Evolutionary conservation across 2,888 invertebrate species (phyloP).

Genomic region (Neoscelio sp.): DNA sequence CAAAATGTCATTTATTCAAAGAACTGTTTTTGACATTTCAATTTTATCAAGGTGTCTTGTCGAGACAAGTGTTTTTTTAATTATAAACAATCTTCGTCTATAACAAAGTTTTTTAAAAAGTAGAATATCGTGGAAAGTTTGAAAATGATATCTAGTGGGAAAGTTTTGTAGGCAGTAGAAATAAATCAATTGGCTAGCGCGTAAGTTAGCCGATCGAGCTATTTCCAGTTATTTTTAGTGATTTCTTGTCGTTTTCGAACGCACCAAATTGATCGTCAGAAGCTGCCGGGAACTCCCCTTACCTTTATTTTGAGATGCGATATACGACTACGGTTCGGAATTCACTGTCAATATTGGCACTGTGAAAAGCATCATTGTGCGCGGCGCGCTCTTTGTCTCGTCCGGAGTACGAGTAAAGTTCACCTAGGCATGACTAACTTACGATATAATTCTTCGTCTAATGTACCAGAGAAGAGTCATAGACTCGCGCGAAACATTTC

Average conservation of each 20-base stretch:
- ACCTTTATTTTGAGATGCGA: conserved; percentile 64
- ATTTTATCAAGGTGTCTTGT: too few species aligned
- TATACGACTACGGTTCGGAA: conserved; percentile 37
- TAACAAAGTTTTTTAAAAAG: not conserved
- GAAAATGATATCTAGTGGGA: not conserved
- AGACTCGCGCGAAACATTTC: conserved; percentile 6
- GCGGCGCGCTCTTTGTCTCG: conserved; percentile 61
- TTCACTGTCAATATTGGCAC: conserved; percentile 66
- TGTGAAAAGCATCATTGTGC: conserved; percentile 62
- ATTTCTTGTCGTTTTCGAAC: conserved; percentile 54
- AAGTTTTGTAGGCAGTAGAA: conserved; percentile 11
- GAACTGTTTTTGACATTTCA: conserved; percentile 32
- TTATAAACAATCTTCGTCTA: too few species aligned
- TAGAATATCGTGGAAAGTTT: not conserved
- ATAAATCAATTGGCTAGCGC: conserved; percentile 40
- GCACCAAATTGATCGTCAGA: conserved; percentile 55
- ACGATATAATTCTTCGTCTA: conserved; percentile 33
- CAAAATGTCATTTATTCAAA: too few species aligned
- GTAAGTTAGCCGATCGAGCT: conserved; percentile 34
- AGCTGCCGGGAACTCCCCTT: conserved; percentile 41
- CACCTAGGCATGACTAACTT: conserved; percentile 45
- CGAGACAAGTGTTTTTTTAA: too few species aligned
- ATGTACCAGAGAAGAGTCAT: conserved; percentile 3
- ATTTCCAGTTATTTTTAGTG: conserved; percentile 65
- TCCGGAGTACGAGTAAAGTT: conserved; percentile 50